Base-by-base conservation (phyloP, 2,888 invertebrate genomes). In the Diogma glabrata region DNA sequence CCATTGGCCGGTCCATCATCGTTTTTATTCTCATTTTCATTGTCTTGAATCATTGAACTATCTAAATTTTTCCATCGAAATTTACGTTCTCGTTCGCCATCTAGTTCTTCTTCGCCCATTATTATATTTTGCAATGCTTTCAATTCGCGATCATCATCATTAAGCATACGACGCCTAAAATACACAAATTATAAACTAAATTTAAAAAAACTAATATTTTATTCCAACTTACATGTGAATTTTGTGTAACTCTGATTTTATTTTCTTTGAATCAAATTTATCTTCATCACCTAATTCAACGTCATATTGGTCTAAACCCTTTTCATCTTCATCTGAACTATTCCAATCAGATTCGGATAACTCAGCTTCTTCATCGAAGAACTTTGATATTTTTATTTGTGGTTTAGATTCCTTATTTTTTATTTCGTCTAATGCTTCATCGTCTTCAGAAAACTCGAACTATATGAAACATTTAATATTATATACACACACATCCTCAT, bases 361-460 rank as follows among this genome's bases (percentile, higher is more conserved):
- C 62, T 94, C 94, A 0, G 94, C 94, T 70, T 95, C 94, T 33
- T 83, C 77, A 58, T 95, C 94, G 50, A 94, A 75, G 72, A 90
- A 95, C 49, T 86, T 84, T 1, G 73, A 67, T 0, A 76, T 74
- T 48, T 77, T 76, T 45, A 73, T 72, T 54, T 72, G n/a, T n/a
- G n/a, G n/a, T n/a, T n/a, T n/a, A n/a, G n/a, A n/a, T n/a, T n/a
- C n/a, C n/a, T n/a, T n/a, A n/a, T n/a, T n/a, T n/a, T n/a, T n/a
- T n/a, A n/a, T 74, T 1, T 65, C 60, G 26, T 63, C 62, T 56
- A 64, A 65, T 24, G 66, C 62, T 58, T 63, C 51, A 57, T 66
- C 59, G 38, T 66, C 66, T 22, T 62, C 61, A 51, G 64, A n/a
- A n/a, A n/a, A n/a, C n/a, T n/a, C n/a, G n/a, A 65, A 1, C 63